Base-by-base conservation (phyloP, 2,797 vertebrate genomes). In the Schizopygopsis malacanthus region DNA sequence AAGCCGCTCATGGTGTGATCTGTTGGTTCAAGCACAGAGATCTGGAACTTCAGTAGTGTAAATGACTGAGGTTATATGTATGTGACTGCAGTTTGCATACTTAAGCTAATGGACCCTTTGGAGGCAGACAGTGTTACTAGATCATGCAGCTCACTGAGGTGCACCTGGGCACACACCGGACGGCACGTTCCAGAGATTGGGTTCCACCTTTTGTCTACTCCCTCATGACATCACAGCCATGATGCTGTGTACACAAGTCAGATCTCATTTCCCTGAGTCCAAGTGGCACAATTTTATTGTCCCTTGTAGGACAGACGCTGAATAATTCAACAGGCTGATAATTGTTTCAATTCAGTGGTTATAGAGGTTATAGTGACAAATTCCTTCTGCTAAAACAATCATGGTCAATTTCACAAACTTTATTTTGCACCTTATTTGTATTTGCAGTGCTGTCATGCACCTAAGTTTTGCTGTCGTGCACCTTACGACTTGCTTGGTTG, bases 261-360 rank as follows among this genome's bases (percentile, higher is more conserved):
- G 61, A 81, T 88, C 56, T 79, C 39, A 67, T 88, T 73, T 88
- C 69, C 79, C 20, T 37, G 47, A 79, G 79, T 61, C 45, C 43
- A 76, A 73, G 76, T 78, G 52, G 81, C 45, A 86, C 39, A 67
- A 45, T 43, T 76, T 80, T 82, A 63, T 65, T 63, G 61, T 72
- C 43, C 59, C 59, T 88, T 86, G 77, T 83, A 79, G 76, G 73
- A 81, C 69, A 73, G 81, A 86, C 41, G 18, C 33, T 90, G 67
- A 88, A 89, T 89, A 83, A 88, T 91, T 86, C 65, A 90, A 87
- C 43, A 45, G 22, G 45, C 22, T 80, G 83, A 84, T 88, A 90
- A 90, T 89, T 75, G 79, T 91, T 89, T 89, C 85, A 88, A 89
- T 89, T 86, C 77, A 88, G 84, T 82, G 88, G 79, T 88, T 87